A percentile compares a stretch with the other conserved stretches of the same genome.
Conservation (phyloP, 2,797 vertebrate genomes). For the Perodicticus potto region DNA sequence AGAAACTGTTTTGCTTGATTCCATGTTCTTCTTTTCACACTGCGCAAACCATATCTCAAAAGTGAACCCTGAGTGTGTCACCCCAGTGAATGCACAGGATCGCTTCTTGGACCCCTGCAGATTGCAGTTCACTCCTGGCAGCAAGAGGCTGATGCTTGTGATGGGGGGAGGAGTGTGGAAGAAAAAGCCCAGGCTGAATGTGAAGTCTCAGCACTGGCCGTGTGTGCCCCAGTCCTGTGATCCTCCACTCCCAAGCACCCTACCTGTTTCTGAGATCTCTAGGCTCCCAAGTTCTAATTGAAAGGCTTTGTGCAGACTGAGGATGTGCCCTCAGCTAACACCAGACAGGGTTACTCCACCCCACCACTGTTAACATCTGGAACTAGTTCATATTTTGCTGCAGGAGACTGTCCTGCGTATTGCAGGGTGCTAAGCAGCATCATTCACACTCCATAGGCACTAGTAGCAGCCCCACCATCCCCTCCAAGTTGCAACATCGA, state of each 20-base stretch:
- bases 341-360: not conserved
- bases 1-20: not conserved
- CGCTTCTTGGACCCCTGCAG: rapidly evolving
- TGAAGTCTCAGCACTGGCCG: rapidly evolving
- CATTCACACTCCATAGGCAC: not conserved
- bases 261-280: not conserved
- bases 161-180: rapidly evolving
- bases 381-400: not conserved
- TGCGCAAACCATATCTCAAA: not conserved
- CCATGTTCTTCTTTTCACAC: not conserved
- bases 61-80: rapidly evolving
- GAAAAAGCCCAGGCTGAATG: rapidly evolving
- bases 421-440: rapidly evolving
- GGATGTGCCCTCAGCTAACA: not conserved
- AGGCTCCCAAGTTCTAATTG: rapidly evolving
- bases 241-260: too few species aligned
- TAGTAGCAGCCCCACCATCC: not conserved
- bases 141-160: rapidly evolving
- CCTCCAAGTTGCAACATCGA: not conserved
- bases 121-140: not conserved
- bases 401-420: too few species aligned
- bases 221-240: not conserved
- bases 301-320: not conserved
- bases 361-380: not conserved
- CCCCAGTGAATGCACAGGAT: rapidly evolving